phyloP scores from a whole-genome alignment of 2,888 invertebrate genomes.

The Agriopis aurantiaria region DNA sequence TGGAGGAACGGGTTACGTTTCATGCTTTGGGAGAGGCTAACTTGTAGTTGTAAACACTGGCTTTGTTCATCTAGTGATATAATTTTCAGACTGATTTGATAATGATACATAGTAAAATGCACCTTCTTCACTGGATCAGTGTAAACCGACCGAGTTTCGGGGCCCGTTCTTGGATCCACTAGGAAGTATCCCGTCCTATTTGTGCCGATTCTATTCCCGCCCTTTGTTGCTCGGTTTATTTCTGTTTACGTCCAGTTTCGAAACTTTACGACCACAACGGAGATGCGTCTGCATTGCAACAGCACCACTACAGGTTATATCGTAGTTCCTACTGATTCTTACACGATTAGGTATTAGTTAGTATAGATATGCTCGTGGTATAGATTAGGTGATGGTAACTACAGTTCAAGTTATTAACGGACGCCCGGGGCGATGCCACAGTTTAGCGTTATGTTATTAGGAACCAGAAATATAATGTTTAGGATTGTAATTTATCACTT shows the following conservation, averaged over 20 bases:
- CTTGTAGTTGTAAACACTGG: too few species aligned
- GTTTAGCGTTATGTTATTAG: conserved; percentile 38
- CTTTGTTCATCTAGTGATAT: not conserved
- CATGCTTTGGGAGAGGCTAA: too few species aligned
- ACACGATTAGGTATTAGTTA: conserved; percentile 4
- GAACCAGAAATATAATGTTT: conserved; percentile 59
- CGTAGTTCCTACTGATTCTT: conserved; percentile 25
- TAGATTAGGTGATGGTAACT: conserved; percentile 18
- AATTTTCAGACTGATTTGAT: not conserved
- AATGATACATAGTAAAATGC: not conserved
- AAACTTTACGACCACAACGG: conserved; percentile 76
- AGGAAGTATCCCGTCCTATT: conserved; percentile 80
- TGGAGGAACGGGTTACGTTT: too few species aligned
- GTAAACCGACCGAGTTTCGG: conserved; percentile 61
- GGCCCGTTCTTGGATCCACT: conserved; percentile 66
- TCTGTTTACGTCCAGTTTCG: conserved; percentile 83
- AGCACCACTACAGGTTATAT: conserved; percentile 38
- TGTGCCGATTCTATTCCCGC: conserved; percentile 60
- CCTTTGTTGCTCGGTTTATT: conserved; percentile 82
- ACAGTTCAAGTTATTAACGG: conserved; percentile 69
- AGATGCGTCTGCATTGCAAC: conserved; percentile 78
- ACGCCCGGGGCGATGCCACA: conserved; percentile 66
- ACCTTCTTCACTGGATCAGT: conserved; percentile 13
- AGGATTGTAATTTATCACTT: conserved; percentile 51
- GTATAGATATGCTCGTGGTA: not conserved